These are phyloP conservation scores for Yoshiicerus persimilis DNA, from an alignment of 1,140 invertebrate genomes.

Conservation along the genomic window DNA sequence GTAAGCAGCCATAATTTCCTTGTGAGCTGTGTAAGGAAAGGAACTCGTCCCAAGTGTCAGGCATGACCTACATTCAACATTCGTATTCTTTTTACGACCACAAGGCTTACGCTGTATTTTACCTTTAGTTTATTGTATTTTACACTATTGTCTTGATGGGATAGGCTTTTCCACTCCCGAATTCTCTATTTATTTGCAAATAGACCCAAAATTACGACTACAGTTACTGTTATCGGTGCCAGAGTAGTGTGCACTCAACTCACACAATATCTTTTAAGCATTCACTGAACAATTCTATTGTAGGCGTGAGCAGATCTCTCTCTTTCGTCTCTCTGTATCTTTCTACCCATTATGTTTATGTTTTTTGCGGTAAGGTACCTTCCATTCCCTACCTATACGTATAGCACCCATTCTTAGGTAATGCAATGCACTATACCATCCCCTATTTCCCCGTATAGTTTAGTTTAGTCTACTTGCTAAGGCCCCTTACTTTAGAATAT, in stretches of 20 bases:
- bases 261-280: background rate
- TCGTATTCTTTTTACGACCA: conserved; percentile 17
- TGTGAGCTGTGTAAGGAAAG: background rate
- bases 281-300: background rate
- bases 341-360: background rate
- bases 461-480: background rate
- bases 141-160: conserved; percentile 22
- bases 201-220: conserved; percentile 15
- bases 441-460: background rate
- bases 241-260: background rate
- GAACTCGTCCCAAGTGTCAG: conserved; percentile 20
- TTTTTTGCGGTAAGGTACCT: background rate
- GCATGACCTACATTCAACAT: conserved; percentile 19
- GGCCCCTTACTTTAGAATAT: background rate
- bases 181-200: conserved; percentile 21
- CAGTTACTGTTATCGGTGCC: conserved; percentile 21
- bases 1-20: conserved; percentile 7
- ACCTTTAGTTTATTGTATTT: conserved; percentile 21
- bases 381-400: background rate
- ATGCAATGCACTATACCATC: too few relatives aligned
- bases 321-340: background rate
- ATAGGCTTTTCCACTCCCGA: conserved; percentile 4
- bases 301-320: background rate
- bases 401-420: too few relatives aligned
- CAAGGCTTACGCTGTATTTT: conserved; percentile 13